A percentile compares a stretch with the other conserved stretches of the same genome.
phyloP scores from a whole-genome alignment of 1,140 invertebrate species.

The Adelges cooleyi region DNA sequence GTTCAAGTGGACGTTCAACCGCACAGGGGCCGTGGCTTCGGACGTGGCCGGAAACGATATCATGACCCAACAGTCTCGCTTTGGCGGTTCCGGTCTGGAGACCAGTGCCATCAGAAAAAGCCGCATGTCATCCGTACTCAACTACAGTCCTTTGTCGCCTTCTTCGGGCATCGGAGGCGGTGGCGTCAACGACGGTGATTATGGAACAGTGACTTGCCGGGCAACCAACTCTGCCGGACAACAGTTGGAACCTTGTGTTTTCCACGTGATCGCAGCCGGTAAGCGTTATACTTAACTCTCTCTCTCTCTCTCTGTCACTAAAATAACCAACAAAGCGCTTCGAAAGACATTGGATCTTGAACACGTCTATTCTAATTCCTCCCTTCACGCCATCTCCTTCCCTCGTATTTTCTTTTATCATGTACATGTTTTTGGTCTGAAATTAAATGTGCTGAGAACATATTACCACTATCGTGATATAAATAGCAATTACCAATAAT shows the following conservation, averaged over 20 bases:
- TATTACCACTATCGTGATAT: too few species aligned
- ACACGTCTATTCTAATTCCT: too few species aligned
- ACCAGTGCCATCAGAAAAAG: conserved; percentile 32
- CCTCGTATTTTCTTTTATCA: too few species aligned
- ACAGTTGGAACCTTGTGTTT: conserved; percentile 57
- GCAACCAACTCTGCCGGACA: conserved; percentile 52
- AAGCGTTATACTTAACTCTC: background rate
- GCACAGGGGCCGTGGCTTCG: conserved; percentile 46
- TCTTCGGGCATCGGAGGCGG: background rate
- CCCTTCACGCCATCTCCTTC: too few species aligned
- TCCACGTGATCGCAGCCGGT: conserved; percentile 60
- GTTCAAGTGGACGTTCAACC: conserved; percentile 84
- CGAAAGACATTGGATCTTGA: too few species aligned
- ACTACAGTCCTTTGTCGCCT: conserved; percentile 38
- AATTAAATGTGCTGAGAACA: too few species aligned
- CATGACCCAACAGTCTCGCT: conserved; percentile 51
- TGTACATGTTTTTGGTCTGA: too few species aligned
- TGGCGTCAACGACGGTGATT: conserved; percentile 48
- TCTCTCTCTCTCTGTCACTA: too few species aligned
- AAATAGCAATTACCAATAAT: too few species aligned
- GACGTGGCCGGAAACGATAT: conserved; percentile 44
- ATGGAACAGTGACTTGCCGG: conserved; percentile 58
- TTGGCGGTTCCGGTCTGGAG: background rate
- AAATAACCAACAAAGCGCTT: too few species aligned
- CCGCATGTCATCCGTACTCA: conserved; percentile 42